Evolutionary conservation across 2,888 invertebrate species (phyloP), one percentile per base, ranked within the genome.

Genomic region (Bedellia somnulentella): DNA sequence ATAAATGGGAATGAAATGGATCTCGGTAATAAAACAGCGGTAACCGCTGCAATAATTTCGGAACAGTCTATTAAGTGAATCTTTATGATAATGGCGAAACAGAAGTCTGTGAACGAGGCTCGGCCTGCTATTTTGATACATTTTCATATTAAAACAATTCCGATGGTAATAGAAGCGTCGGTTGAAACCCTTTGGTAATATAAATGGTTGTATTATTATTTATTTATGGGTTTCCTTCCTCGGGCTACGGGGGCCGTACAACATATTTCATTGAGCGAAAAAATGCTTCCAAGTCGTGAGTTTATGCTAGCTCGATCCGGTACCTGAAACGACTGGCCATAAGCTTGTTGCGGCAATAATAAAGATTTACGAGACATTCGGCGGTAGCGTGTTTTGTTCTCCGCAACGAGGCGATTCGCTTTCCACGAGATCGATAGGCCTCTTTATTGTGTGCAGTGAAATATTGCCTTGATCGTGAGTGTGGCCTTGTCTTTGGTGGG

Each of bases 101-200:
- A 73, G 73, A 71, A 73, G 73, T 71, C 67, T 66, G 53, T 63
- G 57, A 52, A 57, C 59, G 58, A 59, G 56, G 52, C 57, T 56
- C 56, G 55, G 68, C 61, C 68, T 66, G 64, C 62, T 70, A 71
- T 71, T 75, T 73, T 73, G 73, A 73, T 71, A 57, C 68, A 75
- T 75, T 75, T 73, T 71, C 75, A 75, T 75, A 75, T 73, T 73
- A 66, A 71, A 75, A 71, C 75, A 70, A 75, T 75, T 73, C 71
- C 57, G 63, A 75, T 75, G 75, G 66, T 75, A 75, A 75, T 75
- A 75, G 75, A 71, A 67, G 66, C 70, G 71, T 71, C 71, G 68
- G 60, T 61, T 48, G 50, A 70, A 73, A 71, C 71, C 75, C 73
- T 75, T 75, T 70, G 62, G 75, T 68, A 73, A 71, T 75, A 75